These are phyloP conservation scores for Eidolon helvum DNA, from an alignment of 2,113 vertebrate genomes.

Conservation along the genomic window DNA sequence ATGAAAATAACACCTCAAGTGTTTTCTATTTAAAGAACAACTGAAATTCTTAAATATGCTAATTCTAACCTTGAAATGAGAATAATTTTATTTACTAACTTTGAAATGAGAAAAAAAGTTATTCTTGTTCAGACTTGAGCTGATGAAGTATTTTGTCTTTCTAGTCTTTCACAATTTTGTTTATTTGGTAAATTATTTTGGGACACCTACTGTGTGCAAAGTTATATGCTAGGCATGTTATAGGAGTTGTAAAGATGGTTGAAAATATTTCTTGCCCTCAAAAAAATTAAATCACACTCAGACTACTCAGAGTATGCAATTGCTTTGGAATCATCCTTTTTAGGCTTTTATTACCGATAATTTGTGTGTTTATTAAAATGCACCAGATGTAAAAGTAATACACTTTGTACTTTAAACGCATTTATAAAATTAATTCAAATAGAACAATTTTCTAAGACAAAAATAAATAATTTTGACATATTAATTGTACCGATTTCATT, in stretches of 20 bases:
- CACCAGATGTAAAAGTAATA: background rate
- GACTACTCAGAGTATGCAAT: background rate
- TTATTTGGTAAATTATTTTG: background rate
- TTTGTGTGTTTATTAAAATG: background rate
- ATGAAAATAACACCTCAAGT: background rate
- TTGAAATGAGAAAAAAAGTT: background rate
- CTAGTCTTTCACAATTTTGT: background rate
- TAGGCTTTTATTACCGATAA: background rate
- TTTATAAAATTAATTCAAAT: constrained; percentile 22
- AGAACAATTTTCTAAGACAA: background rate
- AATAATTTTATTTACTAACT: background rate
- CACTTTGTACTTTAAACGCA: background rate
- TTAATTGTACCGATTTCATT: background rate
- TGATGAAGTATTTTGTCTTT: background rate
- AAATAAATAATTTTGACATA: background rate
- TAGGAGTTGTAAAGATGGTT: background rate
- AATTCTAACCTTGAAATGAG: background rate
- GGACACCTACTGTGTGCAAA: background rate
- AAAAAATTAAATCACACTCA: background rate
- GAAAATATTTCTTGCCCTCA: background rate
- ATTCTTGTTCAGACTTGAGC: background rate
- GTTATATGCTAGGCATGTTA: background rate
- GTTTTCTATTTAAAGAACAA: background rate
- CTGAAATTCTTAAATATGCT: background rate
- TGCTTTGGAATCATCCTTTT: background rate